Percentiles rank a stretch among this genome's conserved stretches.
Evolutionary conservation across 1,140 invertebrate species (phyloP).

Genomic region (Aphelenchoides fujianensis): DNA sequence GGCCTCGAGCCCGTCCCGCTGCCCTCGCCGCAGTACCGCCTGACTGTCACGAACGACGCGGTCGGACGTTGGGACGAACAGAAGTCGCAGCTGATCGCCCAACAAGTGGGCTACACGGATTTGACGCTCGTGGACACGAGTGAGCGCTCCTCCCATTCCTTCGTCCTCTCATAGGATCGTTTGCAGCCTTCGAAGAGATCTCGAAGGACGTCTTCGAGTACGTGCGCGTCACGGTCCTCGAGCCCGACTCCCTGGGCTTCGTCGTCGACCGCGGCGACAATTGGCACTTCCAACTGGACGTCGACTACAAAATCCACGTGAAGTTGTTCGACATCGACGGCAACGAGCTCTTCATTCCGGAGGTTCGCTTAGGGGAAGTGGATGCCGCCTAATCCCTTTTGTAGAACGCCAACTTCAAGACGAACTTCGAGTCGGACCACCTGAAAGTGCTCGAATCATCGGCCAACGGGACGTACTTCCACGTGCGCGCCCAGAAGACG

Average conservation of each 20-base stretch:
- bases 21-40: conserved; percentile 73
- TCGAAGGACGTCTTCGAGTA: conserved; percentile 64
- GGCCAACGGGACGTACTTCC: conserved; percentile 74
- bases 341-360: conserved; percentile 66
- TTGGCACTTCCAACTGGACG: conserved; percentile 71
- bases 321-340: conserved; percentile 72
- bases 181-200: conserved; percentile 56
- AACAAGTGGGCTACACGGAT: conserved; percentile 70
- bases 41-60: conserved; percentile 70
- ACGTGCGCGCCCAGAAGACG: conserved; percentile 69
- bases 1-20: conserved; percentile 68
- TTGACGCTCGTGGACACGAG: conserved; percentile 66
- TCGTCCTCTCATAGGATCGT: background rate
- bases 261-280: conserved; percentile 70
- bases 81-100: conserved; percentile 67
- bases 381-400: too few species aligned
- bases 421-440: conserved; percentile 66
- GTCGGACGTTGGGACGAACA: conserved; percentile 67
- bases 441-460: conserved; percentile 69
- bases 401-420: conserved; percentile 43
- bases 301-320: conserved; percentile 72
- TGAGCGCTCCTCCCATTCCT: conserved; percentile 55
- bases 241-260: conserved; percentile 48
- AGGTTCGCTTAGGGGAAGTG: too few species aligned
- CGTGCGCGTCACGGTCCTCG: conserved; percentile 65